phyloP scores from a whole-genome alignment of 2,797 vertebrate genomes.

The Acanthopagrus latus region DNA sequence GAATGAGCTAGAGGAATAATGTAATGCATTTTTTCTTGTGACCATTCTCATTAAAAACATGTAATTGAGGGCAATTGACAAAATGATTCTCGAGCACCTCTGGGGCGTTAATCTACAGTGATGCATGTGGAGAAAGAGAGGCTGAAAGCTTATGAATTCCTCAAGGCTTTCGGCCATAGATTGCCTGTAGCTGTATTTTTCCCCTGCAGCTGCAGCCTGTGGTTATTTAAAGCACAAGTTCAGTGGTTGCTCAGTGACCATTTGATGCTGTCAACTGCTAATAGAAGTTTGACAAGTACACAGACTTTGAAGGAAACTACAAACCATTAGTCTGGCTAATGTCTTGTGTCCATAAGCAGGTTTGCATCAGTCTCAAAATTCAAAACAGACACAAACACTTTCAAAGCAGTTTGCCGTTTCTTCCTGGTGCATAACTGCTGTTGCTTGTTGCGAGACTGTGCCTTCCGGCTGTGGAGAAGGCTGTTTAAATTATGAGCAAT shows the following conservation, averaged over 20 bases:
- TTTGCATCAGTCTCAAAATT: conserved; percentile 37
- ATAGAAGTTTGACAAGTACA: conserved; percentile 41
- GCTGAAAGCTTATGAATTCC: conserved; percentile 19
- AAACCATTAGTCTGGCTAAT: conserved; percentile 46
- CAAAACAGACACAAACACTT: conserved; percentile 16
- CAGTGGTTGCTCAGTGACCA: conserved; percentile 36
- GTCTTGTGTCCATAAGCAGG: conserved; percentile 38
- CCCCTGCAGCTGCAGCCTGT: conserved; percentile 20
- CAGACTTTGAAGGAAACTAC: conserved; percentile 34
- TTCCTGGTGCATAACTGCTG: conserved; percentile 15
- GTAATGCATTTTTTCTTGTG: conserved; percentile 36
- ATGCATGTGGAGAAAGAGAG: conserved; percentile 19
- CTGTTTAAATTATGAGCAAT: conserved; percentile 3
- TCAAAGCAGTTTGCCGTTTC: conserved; percentile 10
- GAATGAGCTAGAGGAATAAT: conserved; percentile 48
- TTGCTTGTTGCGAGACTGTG: background rate
- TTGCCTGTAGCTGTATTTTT: conserved; percentile 16
- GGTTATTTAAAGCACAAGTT: conserved; percentile 27
- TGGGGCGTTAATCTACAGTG: conserved; percentile 19
- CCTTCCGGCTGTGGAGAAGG: background rate
- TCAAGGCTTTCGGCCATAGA: background rate
- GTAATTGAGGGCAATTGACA: conserved; percentile 58
- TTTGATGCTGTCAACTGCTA: conserved; percentile 20
- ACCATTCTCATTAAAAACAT: conserved; percentile 53
- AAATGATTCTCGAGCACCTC: conserved; percentile 28